Conservation (phyloP, 1,140 invertebrate genomes). For the Lordiphosa stackelbergi region DNA sequence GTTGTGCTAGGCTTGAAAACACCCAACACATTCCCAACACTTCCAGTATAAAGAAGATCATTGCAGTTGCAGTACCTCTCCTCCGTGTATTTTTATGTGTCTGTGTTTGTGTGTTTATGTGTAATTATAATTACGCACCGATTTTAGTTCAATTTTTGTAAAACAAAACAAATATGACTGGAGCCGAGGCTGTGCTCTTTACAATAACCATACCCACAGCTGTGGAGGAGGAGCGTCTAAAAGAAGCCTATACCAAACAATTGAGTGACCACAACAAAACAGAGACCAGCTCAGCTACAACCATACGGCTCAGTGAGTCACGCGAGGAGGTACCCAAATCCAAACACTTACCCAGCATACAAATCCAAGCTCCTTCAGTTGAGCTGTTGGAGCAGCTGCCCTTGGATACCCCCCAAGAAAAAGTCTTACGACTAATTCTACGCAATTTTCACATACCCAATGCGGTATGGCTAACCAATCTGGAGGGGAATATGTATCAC, state of each 20-base stretch:
- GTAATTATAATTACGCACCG: constrained; percentile 4
- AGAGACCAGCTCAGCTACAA: constrained; percentile 1
- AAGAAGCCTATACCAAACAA: constrained; percentile 23
- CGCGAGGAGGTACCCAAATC: not conserved
- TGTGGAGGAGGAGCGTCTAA: constrained; percentile 57
- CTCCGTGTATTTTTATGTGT: constrained; percentile 18
- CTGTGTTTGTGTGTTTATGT: constrained; percentile 3
- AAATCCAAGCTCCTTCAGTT: constrained; percentile 21
- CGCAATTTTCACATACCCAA: constrained; percentile 63
- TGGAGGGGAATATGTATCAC: constrained; percentile 66
- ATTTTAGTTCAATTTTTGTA: not conserved
- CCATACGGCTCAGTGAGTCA: constrained; percentile 1
- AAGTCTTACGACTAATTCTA: constrained; percentile 66
- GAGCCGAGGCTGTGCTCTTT: constrained; percentile 70
- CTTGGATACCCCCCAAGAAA: constrained; percentile 61
- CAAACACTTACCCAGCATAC: constrained; percentile 1
- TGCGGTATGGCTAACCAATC: constrained; percentile 61
- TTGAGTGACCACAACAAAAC: constrained; percentile 5
- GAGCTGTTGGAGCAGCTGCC: constrained; percentile 34
- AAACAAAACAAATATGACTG: constrained; percentile 28
- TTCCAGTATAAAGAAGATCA: constrained; percentile 54
- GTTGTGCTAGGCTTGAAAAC: constrained; percentile 22
- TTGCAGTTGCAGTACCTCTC: constrained; percentile 31
- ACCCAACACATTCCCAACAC: constrained; percentile 9
- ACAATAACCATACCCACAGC: constrained; percentile 76